Base-by-base conservation (phyloP, 92 coral and sea anemone genomes). In the Epizoanthus illoricatus region DNA sequence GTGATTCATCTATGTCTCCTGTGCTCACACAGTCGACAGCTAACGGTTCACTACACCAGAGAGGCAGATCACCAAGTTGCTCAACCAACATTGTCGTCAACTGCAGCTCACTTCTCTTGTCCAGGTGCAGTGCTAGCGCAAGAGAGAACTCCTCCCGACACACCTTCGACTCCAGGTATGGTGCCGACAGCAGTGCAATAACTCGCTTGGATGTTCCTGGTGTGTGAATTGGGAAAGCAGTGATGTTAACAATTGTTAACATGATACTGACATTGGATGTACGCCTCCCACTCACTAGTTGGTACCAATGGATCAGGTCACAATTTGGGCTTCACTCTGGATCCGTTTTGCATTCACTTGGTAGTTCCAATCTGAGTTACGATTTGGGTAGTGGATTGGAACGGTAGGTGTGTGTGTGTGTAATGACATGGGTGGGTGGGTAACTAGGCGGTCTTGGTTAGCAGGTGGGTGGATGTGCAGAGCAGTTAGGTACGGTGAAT, bases 111-210 rank as follows among this genome's bases (percentile, higher is more conserved):
- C 89, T 86, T 69, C 62, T 84, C 61, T 84, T 80, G 65, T 90
- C 94, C 80, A 88, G 73, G 60, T 87, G 92, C 68, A 95, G 71
- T 57, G 98, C 93, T 18, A 90, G 71, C 4, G 95, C 94, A 62
- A 95, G 63, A 7, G 93, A 90, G 84, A 90, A 91, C 73, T 95
- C 98, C 72, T 95, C 98, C 36, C 88, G 86, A 71, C 98, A 95
- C 28, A 95, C 92, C 78, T 91, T 95, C 76, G 98, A 95, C 86
- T 88, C 84, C 87, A 92, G 84, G 81, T 95, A 95, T 75, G 94
- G 93, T 21, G 91, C 79, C 16, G 98, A 95, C 83, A 95, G 75
- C 21, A 95, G 89, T 0, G 95, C 93, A 59, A 95, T 65, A 68
- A 92, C 76, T 69, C 90, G 75, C 62, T 68, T 88, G 65, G 97